Conservation (phyloP, 35 echinoderm and acorn worm genomes). For the Heliocidaris erythrogramma region DNA sequence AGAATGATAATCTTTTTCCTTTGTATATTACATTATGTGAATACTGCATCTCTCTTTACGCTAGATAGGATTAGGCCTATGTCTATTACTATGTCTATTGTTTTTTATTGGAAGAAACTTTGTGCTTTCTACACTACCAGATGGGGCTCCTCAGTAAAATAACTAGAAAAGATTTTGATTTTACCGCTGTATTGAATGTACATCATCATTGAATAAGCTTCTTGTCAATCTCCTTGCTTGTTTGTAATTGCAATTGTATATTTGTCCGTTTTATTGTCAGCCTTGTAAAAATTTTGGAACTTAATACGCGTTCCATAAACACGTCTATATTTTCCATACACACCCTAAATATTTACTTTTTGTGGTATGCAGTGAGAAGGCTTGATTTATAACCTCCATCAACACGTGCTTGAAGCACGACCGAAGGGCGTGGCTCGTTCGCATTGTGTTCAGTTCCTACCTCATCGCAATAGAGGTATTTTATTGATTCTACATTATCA, state of each 20-base stretch:
- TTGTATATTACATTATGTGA: too few relatives aligned
- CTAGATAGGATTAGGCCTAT: too few relatives aligned
- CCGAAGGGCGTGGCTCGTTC: background rate
- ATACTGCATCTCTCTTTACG: too few relatives aligned
- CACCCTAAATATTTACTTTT: background rate
- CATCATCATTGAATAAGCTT: background rate
- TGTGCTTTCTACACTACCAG: background rate
- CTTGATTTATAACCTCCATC: background rate
- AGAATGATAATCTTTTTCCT: too few relatives aligned
- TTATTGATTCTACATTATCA: constrained; percentile 5
- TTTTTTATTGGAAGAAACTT: too few relatives aligned
- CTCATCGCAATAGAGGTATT: background rate
- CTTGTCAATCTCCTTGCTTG: background rate
- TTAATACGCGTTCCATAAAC: too few relatives aligned
- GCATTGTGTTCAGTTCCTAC: background rate
- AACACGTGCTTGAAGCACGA: background rate
- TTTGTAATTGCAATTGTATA: background rate
- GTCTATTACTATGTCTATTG: background rate
- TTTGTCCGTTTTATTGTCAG: too few relatives aligned
- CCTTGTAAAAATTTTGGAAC: too few relatives aligned
- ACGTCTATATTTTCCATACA: background rate
- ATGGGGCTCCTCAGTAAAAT: background rate
- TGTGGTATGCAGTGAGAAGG: background rate
- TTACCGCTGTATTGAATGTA: background rate
- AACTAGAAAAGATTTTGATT: background rate